These are phyloP conservation scores for Cephalotes varians DNA, from an alignment of 2,888 invertebrate genomes.

Conservation along the genomic window DNA sequence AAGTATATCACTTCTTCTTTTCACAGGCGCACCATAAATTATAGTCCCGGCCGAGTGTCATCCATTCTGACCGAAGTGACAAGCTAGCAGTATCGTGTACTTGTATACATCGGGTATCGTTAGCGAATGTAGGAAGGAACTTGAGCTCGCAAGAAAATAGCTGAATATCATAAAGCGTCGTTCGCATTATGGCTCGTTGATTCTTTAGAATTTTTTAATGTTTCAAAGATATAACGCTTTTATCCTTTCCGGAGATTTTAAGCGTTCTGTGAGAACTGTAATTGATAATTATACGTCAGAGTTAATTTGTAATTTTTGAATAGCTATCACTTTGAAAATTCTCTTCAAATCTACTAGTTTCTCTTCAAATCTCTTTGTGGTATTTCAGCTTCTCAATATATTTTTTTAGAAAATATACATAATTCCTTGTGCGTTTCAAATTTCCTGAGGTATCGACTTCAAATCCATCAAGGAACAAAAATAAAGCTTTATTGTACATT, in stretches of 20 bases:
- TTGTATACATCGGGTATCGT: conserved; percentile 49
- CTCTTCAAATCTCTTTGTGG: neutral
- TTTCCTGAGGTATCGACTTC: neutral
- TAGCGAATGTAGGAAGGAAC: conserved; percentile 25
- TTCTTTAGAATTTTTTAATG: conserved; percentile 5
- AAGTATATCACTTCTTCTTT: conserved; percentile 43
- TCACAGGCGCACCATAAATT: conserved; percentile 37
- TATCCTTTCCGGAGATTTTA: neutral
- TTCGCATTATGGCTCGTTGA: conserved; percentile 4
- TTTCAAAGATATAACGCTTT: neutral
- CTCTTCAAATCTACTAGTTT: neutral
- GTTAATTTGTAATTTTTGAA: neutral
- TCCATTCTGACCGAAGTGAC: conserved; percentile 52
- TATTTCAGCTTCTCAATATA: neutral
- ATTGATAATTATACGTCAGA: neutral
- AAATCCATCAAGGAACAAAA: neutral
- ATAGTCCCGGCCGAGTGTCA: conserved; percentile 40
- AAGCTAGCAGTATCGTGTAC: conserved; percentile 41
- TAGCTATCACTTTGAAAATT: neutral
- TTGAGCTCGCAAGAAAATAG: conserved; percentile 35
- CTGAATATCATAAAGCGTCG: conserved; percentile 20
- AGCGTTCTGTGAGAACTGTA: neutral
- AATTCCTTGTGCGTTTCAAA: neutral
- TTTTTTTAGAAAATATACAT: neutral
- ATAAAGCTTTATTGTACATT: neutral